Evolutionary conservation across 2,113 vertebrate genomes (phyloP), one percentile per base, ranked within the genome.

Genomic region (Stictonetta naevosa): DNA sequence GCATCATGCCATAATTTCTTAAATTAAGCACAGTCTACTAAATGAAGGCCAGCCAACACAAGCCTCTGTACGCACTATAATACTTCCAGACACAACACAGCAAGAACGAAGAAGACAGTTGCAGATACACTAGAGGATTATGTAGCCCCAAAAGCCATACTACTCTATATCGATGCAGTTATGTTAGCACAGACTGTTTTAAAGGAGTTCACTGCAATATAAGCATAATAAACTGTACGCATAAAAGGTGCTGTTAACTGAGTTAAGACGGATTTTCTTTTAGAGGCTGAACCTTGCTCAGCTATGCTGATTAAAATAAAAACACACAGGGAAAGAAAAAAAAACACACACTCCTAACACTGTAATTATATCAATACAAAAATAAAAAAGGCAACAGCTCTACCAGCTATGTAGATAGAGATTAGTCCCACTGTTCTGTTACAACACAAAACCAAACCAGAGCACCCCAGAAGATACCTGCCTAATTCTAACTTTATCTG

Each of bases 1-100:
- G 50, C 42, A 85, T 55, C 90, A 88, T 74, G 78, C 36, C 3
- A 0, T 67, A 80, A 80, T 72, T 88, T 80, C 90, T 77, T 90
- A 80, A 89, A 94, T 90, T 85, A 94, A 90, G 67, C 55, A 83
- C 31, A 88, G 75, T 63, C 66, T 76, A 50, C 67, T 66, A 86
- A 91, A 87, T 34, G 53, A 10, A 66, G n/a, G 40, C 71, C 71
- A 92, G 73, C 13, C 62, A 90, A 82, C 55, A 75, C 62, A 64
- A 87, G 48, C 15, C 38, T 73, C 8, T 55, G 28, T 76, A 72
- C 8, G 52, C 44, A 18, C 33, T 44, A 26, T 34, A 89, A 81
- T 36, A 34, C 38, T 38, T 74, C 40, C 75, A 84, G 59, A 83
- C 13, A 79, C n/a, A 83, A 42, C 15, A 16, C 34, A 87, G 52